Conservation (phyloP, 2,888 invertebrate species). For the Nymphalis polychloros region DNA sequence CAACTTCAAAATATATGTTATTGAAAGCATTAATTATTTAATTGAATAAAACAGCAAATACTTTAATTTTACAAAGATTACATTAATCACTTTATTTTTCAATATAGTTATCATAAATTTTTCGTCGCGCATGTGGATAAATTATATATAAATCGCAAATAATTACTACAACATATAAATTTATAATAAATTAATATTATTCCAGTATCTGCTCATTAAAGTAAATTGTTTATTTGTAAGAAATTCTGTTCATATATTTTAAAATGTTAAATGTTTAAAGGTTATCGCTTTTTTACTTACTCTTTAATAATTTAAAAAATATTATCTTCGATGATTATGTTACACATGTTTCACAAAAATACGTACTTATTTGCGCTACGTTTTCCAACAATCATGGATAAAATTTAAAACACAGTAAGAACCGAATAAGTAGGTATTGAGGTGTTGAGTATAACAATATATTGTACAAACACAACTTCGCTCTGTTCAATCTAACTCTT, state of each 20-base stretch:
- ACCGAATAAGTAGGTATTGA: not conserved
- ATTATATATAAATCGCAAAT: not conserved
- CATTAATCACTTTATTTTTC: not conserved
- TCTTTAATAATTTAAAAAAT: slow-evolving; percentile 16
- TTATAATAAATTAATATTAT: not conserved
- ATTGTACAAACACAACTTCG: not conserved
- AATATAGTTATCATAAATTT: not conserved
- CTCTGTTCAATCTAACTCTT: not conserved
- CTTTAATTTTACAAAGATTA: not conserved
- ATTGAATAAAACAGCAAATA: not conserved
- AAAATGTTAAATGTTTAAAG: slow-evolving; percentile 4
- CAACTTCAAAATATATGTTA: slow-evolving; percentile 2
- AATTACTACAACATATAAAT: not conserved
- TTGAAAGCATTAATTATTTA: not conserved
- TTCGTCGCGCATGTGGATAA: not conserved
- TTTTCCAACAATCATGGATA: slow-evolving; percentile 5
- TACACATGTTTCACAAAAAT: slow-evolving; percentile 10
- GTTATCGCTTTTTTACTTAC: slow-evolving; percentile 19
- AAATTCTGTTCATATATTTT: not conserved
- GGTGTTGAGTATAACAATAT: not conserved
- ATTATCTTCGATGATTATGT: slow-evolving; percentile 4
- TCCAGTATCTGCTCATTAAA: not conserved
- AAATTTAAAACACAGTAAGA: not conserved
- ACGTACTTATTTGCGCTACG: not conserved
- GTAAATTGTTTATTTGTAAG: not conserved